phyloP scores from a whole-genome alignment of 1,140 invertebrate genomes.

The Asobara japonica region DNA sequence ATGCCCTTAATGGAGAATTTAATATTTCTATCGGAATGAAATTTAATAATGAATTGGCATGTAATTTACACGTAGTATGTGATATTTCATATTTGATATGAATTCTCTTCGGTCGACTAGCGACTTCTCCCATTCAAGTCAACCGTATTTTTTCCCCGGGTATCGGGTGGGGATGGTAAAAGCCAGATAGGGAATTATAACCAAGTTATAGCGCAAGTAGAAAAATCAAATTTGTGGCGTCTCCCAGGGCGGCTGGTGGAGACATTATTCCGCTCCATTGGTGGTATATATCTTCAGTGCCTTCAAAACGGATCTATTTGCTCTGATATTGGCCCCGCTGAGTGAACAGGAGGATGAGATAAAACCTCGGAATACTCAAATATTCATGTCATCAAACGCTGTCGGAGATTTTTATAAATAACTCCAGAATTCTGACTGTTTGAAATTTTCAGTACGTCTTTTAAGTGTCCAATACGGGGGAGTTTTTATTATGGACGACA shows the following conservation, averaged over 20 bases:
- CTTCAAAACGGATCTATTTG: slow-evolving; percentile 21
- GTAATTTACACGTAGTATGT: too few relatives aligned
- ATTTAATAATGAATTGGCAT: not conserved
- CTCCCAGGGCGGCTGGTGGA: slow-evolving; percentile 33
- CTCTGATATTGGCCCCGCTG: slow-evolving; percentile 23
- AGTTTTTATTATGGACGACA: too few relatives aligned
- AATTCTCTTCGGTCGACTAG: too few relatives aligned
- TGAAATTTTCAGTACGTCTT: not conserved
- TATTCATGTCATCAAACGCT: not conserved
- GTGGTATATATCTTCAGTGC: not conserved
- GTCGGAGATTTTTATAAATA: not conserved
- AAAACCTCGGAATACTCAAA: not conserved
- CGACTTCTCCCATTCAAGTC: too few relatives aligned
- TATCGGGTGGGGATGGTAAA: slow-evolving; percentile 21
- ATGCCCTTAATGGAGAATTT: not conserved
- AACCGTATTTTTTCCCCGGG: too few relatives aligned
- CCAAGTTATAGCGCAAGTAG: slow-evolving; percentile 48
- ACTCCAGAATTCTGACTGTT: not conserved
- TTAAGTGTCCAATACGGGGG: too few relatives aligned
- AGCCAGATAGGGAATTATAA: slow-evolving; percentile 39
- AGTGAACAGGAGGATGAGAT: not conserved
- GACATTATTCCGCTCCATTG: slow-evolving; percentile 43
- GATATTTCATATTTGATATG: too few relatives aligned
- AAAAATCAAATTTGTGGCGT: slow-evolving; percentile 51
- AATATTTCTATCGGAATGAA: not conserved